Evolutionary conservation across 1,140 invertebrate genomes (phyloP).

Genomic region (Drosophila grimshawi): DNA sequence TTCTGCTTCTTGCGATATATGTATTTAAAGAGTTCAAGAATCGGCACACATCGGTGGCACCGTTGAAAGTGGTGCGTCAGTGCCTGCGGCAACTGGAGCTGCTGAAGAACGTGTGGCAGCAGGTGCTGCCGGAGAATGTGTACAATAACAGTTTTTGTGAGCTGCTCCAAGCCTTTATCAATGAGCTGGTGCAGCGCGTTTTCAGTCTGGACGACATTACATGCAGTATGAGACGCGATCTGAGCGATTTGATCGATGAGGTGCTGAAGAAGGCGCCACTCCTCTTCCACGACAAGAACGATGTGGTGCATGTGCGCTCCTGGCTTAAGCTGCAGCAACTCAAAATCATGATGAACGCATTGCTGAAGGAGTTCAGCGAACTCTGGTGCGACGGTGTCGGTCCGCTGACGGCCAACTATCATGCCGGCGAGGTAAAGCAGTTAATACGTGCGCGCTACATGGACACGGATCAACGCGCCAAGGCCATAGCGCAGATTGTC

Average conservation of each 20-base stretch:
- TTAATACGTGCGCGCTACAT: constrained; percentile 97
- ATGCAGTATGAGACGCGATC: constrained; percentile 80
- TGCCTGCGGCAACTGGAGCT: constrained; percentile 93
- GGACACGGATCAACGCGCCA: constrained; percentile 95
- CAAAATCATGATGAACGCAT: constrained; percentile 92
- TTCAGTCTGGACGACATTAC: constrained; percentile 85
- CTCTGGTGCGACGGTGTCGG: constrained; percentile 96
- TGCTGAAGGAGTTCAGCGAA: constrained; percentile 93
- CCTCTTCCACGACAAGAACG: constrained; percentile 85
- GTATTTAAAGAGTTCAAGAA: constrained; percentile 86
- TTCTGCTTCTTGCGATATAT: background rate
- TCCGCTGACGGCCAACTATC: constrained; percentile 93
- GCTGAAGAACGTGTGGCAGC: constrained; percentile 93
- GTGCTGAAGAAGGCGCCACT: constrained; percentile 84
- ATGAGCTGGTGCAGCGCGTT: constrained; percentile 78
- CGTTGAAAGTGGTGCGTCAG: constrained; percentile 91
- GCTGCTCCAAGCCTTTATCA: constrained; percentile 84
- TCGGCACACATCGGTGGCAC: constrained; percentile 86
- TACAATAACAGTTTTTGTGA: constrained; percentile 85
- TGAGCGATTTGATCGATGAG: constrained; percentile 85
- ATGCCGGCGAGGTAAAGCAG: constrained; percentile 92
- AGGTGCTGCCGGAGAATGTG: constrained; percentile 84
- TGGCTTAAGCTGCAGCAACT: constrained; percentile 95
- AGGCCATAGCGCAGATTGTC: constrained; percentile 86
- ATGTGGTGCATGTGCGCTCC: constrained; percentile 87